phyloP scores from a whole-genome alignment of 2,113 vertebrate genomes.

The Notarius quadriscutis region DNA sequence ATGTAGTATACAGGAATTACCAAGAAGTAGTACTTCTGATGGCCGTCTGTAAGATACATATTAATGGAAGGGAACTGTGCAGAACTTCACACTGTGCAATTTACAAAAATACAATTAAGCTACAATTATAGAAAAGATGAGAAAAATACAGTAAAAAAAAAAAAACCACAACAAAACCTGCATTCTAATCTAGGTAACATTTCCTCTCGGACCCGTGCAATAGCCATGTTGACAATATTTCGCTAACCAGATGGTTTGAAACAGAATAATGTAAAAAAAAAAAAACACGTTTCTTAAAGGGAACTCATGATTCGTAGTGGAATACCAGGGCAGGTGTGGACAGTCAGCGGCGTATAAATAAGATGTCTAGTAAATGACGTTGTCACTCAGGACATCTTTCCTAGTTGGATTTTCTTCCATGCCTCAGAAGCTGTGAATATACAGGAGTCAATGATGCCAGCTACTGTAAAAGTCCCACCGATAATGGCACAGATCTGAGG shows the following conservation, averaged over 20 bases:
- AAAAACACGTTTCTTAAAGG: constrained; percentile 9
- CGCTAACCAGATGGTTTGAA: background rate
- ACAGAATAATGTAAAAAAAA: background rate
- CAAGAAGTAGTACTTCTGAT: background rate
- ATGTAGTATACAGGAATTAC: background rate
- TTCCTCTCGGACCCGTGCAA: background rate
- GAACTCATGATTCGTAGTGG: background rate
- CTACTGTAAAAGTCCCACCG: constrained; percentile 96
- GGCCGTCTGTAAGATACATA: background rate
- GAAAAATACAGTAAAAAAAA: background rate
- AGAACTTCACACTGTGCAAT: background rate
- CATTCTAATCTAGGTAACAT: background rate
- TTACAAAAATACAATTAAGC: background rate
- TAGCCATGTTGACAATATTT: background rate
- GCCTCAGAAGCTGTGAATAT: constrained; percentile 98
- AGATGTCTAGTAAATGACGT: background rate
- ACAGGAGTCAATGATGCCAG: constrained; percentile 96
- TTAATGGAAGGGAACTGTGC: background rate
- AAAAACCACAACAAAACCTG: background rate
- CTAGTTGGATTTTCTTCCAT: constrained; percentile 99
- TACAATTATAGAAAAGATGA: background rate
- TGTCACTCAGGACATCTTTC: constrained; percentile 85
- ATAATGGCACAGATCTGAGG: constrained; percentile 96
- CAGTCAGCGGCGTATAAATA: constrained; percentile 33
- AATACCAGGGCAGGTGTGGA: background rate